phyloP scores from a whole-genome alignment of 2,797 vertebrate genomes.

The Argentina silus region DNA sequence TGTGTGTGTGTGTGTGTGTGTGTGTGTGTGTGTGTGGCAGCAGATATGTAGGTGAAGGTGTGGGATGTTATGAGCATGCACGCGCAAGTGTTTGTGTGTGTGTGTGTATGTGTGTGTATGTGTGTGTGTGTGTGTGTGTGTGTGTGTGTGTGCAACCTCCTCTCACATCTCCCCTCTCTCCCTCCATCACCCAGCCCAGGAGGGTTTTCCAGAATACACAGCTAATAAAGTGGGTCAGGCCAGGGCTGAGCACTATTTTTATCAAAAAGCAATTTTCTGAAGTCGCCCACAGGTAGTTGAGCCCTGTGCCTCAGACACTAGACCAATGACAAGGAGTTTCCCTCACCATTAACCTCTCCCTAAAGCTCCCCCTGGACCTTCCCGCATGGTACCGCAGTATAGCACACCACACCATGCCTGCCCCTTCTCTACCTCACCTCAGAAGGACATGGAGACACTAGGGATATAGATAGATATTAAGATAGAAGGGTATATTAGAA shows the following conservation, averaged over 20 bases:
- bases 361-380: slow-evolving; percentile 31
- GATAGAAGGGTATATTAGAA: background rate
- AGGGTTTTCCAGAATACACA: slow-evolving; percentile 72
- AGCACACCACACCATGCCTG: background rate
- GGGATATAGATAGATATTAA: background rate
- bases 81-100: slow-evolving; percentile 3
- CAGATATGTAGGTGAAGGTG: background rate
- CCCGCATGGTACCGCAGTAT: background rate
- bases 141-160: slow-evolving; percentile 5
- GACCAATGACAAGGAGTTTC: slow-evolving; percentile 69
- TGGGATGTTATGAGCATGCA: slow-evolving; percentile 13
- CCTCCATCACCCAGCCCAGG: slow-evolving; percentile 59
- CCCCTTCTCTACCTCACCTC: background rate
- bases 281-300: slow-evolving; percentile 73
- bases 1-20: slow-evolving; percentile 11
- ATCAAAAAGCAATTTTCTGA: slow-evolving; percentile 78
- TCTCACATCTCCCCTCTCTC: slow-evolving; percentile 17
- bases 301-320: slow-evolving; percentile 59
- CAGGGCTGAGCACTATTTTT: slow-evolving; percentile 76
- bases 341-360: slow-evolving; percentile 63
- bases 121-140: slow-evolving; percentile 7
- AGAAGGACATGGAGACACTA: background rate
- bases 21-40: slow-evolving; percentile 17
- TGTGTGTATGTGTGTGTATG: background rate
- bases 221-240: slow-evolving; percentile 83